Conservation (phyloP, 1,140 invertebrate genomes). For the Rhopalosiphum maidis region DNA sequence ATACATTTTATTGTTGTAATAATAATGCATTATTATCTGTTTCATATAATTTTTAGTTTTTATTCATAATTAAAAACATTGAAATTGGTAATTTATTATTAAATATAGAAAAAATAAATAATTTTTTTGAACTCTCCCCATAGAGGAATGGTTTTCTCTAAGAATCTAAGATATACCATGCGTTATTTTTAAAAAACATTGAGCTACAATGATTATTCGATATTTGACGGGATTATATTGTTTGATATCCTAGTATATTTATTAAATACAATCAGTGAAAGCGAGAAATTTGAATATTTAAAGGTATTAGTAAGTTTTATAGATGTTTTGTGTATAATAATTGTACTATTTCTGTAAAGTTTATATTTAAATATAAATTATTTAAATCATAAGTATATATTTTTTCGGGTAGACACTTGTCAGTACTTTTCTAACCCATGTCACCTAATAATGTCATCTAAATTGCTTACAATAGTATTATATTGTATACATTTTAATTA, state of each 20-base stretch:
- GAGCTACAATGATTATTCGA: background rate
- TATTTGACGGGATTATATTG: background rate
- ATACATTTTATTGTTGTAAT: background rate
- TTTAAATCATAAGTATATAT: background rate
- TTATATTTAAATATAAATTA: background rate
- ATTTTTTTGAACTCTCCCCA: background rate
- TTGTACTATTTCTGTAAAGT: background rate
- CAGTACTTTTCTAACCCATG: background rate
- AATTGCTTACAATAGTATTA: background rate
- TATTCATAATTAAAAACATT: background rate
- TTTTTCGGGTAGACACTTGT: background rate
- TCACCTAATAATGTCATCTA: background rate
- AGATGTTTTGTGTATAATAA: background rate
- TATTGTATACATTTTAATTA: background rate
- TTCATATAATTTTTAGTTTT: background rate
- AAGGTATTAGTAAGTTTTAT: background rate
- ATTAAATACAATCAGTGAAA: background rate
- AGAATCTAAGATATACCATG: no score
- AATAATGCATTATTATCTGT: background rate
- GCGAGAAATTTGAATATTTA: background rate
- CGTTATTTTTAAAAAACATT: no score
- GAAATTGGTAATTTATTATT: background rate
- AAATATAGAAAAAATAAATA: background rate
- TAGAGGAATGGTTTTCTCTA: no score
- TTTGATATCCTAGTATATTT: background rate